These are phyloP conservation scores for Imbricaverruca yamaguchii DNA, from an alignment of 2,888 invertebrate genomes.

Conservation along the genomic window DNA sequence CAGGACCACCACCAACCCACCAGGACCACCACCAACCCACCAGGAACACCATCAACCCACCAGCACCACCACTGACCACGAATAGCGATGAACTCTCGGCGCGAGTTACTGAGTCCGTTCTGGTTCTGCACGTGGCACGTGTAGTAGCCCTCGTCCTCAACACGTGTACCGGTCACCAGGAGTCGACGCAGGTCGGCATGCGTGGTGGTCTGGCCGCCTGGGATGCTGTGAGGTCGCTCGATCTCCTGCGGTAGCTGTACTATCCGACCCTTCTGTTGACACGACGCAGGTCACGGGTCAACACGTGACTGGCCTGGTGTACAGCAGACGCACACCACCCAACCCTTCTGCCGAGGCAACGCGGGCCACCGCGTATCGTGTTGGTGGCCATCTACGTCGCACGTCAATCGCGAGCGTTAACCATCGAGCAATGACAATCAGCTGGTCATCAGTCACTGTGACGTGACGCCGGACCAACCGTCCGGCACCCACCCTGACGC, in stretches of 20 bases:
- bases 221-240: neutral
- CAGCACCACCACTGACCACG: neutral
- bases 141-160: conserved; percentile 14
- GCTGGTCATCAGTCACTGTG: too few relatives aligned
- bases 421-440: too few relatives aligned
- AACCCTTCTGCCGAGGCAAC: too few relatives aligned
- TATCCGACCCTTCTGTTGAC: neutral
- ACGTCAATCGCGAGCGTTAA: too few relatives aligned
- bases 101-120: neutral
- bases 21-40: too few relatives aligned
- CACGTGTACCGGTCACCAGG: neutral
- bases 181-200: neutral
- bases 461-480: too few relatives aligned
- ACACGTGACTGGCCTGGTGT: too few relatives aligned
- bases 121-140: conserved; percentile 7
- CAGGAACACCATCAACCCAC: too few relatives aligned
- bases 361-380: too few relatives aligned
- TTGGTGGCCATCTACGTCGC: too few relatives aligned
- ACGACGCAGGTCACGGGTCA: neutral
- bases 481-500: neutral
- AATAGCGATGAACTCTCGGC: neutral
- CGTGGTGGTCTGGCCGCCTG: neutral
- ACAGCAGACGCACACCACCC: too few relatives aligned
- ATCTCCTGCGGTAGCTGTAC: neutral
- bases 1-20: too few relatives aligned